Evolutionary conservation across 1,140 invertebrate genomes (phyloP).

Genomic region (Diachasma alloeum): DNA sequence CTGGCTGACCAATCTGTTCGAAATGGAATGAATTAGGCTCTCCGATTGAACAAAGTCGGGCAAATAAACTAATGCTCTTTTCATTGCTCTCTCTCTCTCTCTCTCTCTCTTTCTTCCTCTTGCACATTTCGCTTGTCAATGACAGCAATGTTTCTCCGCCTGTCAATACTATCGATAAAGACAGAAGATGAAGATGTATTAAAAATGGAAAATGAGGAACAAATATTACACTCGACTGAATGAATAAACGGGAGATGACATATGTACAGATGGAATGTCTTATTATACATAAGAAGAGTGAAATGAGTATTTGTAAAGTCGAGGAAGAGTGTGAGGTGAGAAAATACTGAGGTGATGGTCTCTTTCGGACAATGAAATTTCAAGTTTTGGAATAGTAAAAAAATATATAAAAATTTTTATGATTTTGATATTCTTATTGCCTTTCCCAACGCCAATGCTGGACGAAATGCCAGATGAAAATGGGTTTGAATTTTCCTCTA

Average conservation of each 20-base stretch:
- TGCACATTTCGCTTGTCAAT: neutral
- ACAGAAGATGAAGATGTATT: neutral
- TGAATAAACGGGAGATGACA: neutral
- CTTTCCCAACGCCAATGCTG: neutral
- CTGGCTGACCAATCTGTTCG: neutral
- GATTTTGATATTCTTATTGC: neutral
- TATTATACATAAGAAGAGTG: too few relatives aligned
- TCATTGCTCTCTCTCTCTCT: conserved; percentile 26
- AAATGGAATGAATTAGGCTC: neutral
- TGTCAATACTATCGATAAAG: neutral
- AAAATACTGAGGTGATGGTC: neutral
- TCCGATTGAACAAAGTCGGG: neutral
- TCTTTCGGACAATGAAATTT: neutral
- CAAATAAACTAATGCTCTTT: conserved; percentile 25
- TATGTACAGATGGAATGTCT: neutral
- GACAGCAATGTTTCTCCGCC: neutral
- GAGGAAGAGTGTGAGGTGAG: neutral
- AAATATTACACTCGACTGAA: neutral
- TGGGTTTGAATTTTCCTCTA: neutral
- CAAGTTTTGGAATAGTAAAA: neutral
- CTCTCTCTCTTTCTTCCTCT: conserved; percentile 10
- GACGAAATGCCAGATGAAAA: neutral
- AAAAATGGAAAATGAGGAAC: neutral
- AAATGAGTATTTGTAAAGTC: too few relatives aligned
- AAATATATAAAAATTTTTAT: neutral